Evolutionary conservation across 2,888 invertebrate species (phyloP), one percentile per base, ranked within the genome.

Genomic region (Cataglyphis cursor): DNA sequence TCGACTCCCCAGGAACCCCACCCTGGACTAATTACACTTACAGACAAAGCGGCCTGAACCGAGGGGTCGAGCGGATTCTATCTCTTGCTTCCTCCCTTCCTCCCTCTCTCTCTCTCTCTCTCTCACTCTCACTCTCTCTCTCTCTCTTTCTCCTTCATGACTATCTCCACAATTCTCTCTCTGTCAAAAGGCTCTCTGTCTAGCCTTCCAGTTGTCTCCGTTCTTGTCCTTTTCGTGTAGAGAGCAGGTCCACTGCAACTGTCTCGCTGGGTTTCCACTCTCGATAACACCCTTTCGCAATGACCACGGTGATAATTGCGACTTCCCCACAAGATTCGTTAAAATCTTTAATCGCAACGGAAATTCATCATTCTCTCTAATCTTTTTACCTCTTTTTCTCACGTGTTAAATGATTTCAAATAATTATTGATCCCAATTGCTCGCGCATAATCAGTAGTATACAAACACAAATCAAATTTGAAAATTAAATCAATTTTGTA

Each of bases 1-100:
- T 82, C 83, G 81, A 84, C 90, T 88, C 85, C 73, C 89, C 87
- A 88, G 92, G 90, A 91, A 92, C 93, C 92, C 93, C 93, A 92
- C 93, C 92, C 93, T 91, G 92, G 92, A 94, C 94, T 95, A 94
- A 95, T 95, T 95, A 95, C 94, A 94, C 94, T 94, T 94, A 94
- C 93, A 93, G 95, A 94, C 94, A 94, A 94, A 94, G 94, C 93
- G 92, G 89, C 91, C 92, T 92, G 92, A 92, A 91, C 92, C 90
- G 89, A 92, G 92, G 93, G 93, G 92, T 92, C 89, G 93, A 89
- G 89, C 92, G 91, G 84, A 65, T 82, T 68, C 76, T 72, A 82
- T 74, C 70, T 83, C 76, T 76, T 83, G 72, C 73, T 65, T 44
- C 35, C 82, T 38, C 85, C 78, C 81, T 65, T 68, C 61, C 59